Conservation (phyloP, 2,888 invertebrate genomes). For the Parochlus steinenii region DNA sequence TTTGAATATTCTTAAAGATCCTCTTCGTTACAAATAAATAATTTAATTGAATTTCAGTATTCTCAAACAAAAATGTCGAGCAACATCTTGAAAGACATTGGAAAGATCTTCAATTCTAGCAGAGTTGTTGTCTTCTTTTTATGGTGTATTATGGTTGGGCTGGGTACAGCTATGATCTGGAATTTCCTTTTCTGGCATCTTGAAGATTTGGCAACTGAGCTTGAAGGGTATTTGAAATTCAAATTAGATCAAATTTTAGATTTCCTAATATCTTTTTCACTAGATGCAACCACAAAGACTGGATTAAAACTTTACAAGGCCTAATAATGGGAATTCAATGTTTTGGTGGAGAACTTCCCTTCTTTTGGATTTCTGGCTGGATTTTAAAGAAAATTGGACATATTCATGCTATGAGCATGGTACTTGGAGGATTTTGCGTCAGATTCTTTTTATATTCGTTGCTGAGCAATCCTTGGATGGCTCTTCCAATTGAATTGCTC, state of each 20-base stretch:
- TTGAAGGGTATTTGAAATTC: constrained; percentile 27
- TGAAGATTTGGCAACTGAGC: constrained; percentile 45
- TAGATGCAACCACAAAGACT: constrained; percentile 31
- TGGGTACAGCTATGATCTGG: constrained; percentile 74
- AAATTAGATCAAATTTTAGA: constrained; percentile 30
- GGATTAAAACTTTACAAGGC: constrained; percentile 59
- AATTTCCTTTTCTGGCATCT: constrained; percentile 75
- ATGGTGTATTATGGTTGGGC: constrained; percentile 67
- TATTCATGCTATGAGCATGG: constrained; percentile 64
- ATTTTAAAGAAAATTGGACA: constrained; percentile 68
- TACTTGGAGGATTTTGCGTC: constrained; percentile 60
- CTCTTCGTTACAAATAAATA: constrained; percentile 1
- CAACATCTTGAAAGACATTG: constrained; percentile 51
- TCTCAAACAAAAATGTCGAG: constrained; percentile 45
- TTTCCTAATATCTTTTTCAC: constrained; percentile 14
- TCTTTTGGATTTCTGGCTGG: constrained; percentile 66
- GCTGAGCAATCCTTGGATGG: constrained; percentile 61
- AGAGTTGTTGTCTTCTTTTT: constrained; percentile 56
- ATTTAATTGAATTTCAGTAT: constrained; percentile 33
- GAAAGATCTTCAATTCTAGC: constrained; percentile 43
- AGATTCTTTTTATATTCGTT: constrained; percentile 70
- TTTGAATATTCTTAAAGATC: constrained; percentile 19
- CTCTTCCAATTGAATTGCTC: constrained; percentile 66
- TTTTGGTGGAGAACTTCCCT: constrained; percentile 71
- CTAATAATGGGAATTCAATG: constrained; percentile 60